Evolutionary conservation across 2,797 vertebrate species (phyloP), one percentile per base, ranked within the genome.

Genomic region (Onychomys arenicola): DNA sequence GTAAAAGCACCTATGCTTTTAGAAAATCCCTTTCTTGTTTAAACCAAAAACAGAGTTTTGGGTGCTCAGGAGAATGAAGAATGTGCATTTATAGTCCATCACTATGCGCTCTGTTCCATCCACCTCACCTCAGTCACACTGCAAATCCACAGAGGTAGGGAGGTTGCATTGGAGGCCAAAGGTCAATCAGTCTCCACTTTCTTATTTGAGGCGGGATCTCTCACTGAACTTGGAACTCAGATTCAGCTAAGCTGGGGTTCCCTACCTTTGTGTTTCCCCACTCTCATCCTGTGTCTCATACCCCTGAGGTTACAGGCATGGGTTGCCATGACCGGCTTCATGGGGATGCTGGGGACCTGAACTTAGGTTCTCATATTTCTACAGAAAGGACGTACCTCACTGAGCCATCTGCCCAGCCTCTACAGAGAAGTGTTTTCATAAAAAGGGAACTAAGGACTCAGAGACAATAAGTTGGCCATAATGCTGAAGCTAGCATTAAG

Each of bases 61-160:
- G 6, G 2, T 4, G 14, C 9, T 21, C 19, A 3, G 6, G 14
- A 6, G 65, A 25, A 78, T 11, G 3, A 69, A 84, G 73, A 77
- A 61, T 1, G 40, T 75, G 32, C 12, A 32, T 34, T 92, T 13
- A 77, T 16, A n/a, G 57, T 81, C 17, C 12, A 67, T 4, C 23
- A 0, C 6, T 11, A 0, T 5, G 13, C 11, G 19, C 13, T 37
- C 17, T 37, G 19, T n/a, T 75, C 57, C 59, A 13, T 8, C 3
- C 19, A 32, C 10, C n/a, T 25, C 57, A 43, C 14, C 16, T 49
- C 57, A 1, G 87, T 92, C 67, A 46, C 1, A 63, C 5, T 49
- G 55, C 1, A 59, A 71, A 61, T 10, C 34, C 21, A 37, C 2
- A 13, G 29, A 63, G n/a, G 10, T 43, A 13, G 65, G 1, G 19